These are phyloP conservation scores for Tribolium castaneum DNA, from an alignment of 1,140 invertebrate species.

Conservation along the genomic window DNA sequence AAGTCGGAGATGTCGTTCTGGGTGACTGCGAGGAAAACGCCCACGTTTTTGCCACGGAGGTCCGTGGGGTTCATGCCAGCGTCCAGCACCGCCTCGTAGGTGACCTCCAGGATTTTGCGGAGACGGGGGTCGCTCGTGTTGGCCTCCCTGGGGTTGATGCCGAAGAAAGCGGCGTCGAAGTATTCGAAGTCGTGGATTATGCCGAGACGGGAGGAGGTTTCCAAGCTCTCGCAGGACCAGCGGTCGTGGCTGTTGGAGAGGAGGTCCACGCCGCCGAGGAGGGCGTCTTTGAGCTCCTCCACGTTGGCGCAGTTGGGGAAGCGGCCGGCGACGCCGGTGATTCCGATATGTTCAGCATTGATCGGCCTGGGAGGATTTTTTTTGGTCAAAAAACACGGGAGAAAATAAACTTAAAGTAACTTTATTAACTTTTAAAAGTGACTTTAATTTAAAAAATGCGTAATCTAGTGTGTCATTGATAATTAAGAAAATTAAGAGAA, in stretches of 20 bases:
- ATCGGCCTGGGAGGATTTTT: not conserved
- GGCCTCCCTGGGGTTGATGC: conserved; percentile 66
- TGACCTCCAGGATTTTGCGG: conserved; percentile 66
- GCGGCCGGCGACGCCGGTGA: conserved; percentile 85
- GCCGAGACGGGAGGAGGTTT: conserved; percentile 77
- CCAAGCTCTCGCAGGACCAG: conserved; percentile 76
- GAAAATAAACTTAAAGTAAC: too few species aligned
- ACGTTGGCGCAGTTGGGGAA: conserved; percentile 89
- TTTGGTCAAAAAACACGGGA: not conserved
- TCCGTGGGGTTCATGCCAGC: conserved; percentile 64
- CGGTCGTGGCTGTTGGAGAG: conserved; percentile 81
- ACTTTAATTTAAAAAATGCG: too few species aligned
- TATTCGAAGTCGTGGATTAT: conserved; percentile 79
- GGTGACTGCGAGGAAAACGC: conserved; percentile 67
- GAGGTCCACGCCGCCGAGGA: conserved; percentile 85
- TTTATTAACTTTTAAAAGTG: too few species aligned
- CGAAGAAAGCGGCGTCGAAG: conserved; percentile 71
- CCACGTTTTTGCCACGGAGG: conserved; percentile 68
- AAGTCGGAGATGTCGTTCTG: not conserved
- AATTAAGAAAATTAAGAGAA: too few species aligned
- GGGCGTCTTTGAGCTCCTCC: conserved; percentile 81
- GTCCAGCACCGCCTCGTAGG: conserved; percentile 65
- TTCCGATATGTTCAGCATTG: conserved; percentile 81
- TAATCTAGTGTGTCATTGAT: too few species aligned
- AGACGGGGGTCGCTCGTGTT: conserved; percentile 68